Evolutionary conservation across 2,113 vertebrate genomes (phyloP).

Genomic region (Eurypyga helias): DNA sequence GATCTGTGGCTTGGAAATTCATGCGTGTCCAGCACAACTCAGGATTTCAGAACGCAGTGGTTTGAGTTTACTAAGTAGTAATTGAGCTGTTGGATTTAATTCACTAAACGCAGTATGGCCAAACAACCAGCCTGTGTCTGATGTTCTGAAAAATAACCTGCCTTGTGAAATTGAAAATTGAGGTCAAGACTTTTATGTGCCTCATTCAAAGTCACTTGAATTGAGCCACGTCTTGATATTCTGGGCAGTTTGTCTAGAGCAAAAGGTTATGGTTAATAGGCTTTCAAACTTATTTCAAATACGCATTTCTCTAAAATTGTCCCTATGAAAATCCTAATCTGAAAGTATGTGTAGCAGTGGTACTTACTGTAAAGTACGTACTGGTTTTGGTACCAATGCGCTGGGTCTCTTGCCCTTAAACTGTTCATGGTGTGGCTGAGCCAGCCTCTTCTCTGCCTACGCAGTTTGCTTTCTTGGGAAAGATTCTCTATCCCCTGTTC

Average conservation of each 20-base stretch:
- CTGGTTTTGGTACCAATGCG: neutral
- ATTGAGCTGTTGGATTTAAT: slow-evolving; percentile 1
- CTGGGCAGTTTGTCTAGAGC: neutral
- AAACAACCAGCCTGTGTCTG: neutral
- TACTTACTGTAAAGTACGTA: neutral
- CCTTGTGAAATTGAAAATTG: slow-evolving; percentile 13
- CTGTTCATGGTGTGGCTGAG: neutral
- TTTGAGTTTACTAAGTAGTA: neutral
- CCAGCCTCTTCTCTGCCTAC: neutral
- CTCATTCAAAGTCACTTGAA: neutral
- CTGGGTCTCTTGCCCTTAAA: neutral
- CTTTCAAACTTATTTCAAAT: neutral
- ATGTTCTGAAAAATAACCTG: neutral
- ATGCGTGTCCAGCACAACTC: neutral
- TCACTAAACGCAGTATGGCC: neutral
- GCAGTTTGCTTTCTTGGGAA: neutral
- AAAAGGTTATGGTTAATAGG: neutral
- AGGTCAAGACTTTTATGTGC: neutral
- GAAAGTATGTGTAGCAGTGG: neutral
- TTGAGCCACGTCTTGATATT: neutral
- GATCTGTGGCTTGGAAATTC: neutral
- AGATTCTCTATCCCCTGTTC: neutral
- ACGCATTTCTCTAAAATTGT: neutral
- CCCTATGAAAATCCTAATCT: neutral
- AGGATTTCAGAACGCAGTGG: neutral